These are phyloP conservation scores for Lobophora halterata DNA, from an alignment of 2,888 invertebrate genomes.

Conservation along the genomic window DNA sequence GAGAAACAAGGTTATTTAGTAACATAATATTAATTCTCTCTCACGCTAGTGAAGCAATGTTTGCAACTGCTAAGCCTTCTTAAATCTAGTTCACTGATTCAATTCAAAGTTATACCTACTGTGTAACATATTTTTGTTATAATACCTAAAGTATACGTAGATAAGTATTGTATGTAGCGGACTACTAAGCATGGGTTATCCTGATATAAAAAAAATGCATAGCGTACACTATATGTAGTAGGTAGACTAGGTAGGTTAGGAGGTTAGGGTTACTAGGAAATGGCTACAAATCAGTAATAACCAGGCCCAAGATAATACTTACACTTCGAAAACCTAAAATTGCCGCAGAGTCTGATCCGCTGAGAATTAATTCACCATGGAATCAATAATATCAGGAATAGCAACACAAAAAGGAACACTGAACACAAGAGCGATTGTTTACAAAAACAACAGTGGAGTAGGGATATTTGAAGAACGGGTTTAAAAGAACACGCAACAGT, in stretches of 20 bases:
- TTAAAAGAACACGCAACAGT: constrained; percentile 16
- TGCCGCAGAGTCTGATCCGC: no score
- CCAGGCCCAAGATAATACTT: no score
- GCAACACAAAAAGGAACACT: constrained; percentile 21
- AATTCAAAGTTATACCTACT: constrained; percentile 11
- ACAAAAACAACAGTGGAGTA: constrained; percentile 29
- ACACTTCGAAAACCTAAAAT: no score
- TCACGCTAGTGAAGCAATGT: constrained; percentile 16
- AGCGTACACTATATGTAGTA: no score
- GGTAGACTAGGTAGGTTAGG: no score
- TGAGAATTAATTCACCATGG: constrained; percentile 10
- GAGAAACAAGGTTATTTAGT: not conserved
- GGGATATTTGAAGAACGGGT: constrained; percentile 20
- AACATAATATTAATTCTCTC: constrained; percentile 6
- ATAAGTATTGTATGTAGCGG: no score
- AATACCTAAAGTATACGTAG: not conserved
- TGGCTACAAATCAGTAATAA: no score
- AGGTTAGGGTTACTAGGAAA: no score
- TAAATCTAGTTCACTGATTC: constrained; percentile 9
- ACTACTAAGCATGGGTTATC: no score
- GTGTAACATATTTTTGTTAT: constrained; percentile 8
- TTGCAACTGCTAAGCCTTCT: constrained; percentile 9
- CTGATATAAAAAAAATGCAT: no score
- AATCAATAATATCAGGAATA: constrained; percentile 17
- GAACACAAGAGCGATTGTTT: constrained; percentile 32